A percentile compares a stretch with the other conserved stretches of the same genome.
Conservation (phyloP, 2,797 vertebrate species). For the Sebastolobus altivelis region DNA sequence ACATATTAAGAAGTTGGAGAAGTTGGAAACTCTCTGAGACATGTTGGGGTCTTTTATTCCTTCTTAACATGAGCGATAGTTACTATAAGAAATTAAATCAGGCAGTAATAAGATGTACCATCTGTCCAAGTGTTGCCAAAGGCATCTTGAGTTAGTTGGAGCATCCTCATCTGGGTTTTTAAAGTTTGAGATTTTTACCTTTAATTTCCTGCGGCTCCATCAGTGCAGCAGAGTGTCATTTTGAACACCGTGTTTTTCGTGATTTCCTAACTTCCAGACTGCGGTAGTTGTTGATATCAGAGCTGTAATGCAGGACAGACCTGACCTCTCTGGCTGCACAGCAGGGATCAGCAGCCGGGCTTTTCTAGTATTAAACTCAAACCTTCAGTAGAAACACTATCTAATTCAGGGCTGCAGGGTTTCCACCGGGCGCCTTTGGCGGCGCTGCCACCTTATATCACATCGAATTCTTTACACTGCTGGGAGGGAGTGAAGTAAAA, state of each 20-base stretch:
- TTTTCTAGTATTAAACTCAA: constrained; percentile 58
- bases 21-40: neutral
- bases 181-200: neutral
- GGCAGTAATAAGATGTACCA: neutral
- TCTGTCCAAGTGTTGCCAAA: neutral
- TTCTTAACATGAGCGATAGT: neutral
- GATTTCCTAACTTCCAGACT: neutral
- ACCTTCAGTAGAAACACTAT: constrained; percentile 59
- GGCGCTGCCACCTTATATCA: constrained; percentile 27
- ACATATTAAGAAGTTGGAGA: neutral
- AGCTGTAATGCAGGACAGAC: constrained; percentile 8
- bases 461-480: constrained; percentile 21
- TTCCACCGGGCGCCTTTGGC: neutral
- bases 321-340: constrained; percentile 30
- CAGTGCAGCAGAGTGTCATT: neutral
- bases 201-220: neutral
- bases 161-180: neutral
- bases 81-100: constrained; percentile 4
- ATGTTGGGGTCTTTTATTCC: neutral
- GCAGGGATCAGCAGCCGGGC: constrained; percentile 36
- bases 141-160: neutral
- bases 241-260: neutral
- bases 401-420: constrained; percentile 41
- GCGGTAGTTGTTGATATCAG: constrained; percentile 9
- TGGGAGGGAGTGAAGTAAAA: constrained; percentile 5